phyloP scores from a whole-genome alignment of 2,113 vertebrate species.

The Sarotherodon lohbergeri region DNA sequence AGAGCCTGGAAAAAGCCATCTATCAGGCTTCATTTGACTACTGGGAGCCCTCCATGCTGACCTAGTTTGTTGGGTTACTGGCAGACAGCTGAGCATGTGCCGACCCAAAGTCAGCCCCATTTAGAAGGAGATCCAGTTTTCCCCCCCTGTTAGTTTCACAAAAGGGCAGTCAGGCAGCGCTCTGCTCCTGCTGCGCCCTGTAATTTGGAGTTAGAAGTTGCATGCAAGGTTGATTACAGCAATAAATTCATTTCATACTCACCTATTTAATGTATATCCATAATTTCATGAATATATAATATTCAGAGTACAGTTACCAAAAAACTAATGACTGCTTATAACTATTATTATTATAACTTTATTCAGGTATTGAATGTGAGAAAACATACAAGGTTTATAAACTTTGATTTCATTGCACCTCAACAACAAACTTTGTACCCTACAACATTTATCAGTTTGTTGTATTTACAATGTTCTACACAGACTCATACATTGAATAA shows the following conservation, averaged over 20 bases:
- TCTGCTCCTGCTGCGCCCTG: background rate
- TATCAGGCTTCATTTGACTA: slow-evolving; percentile 48
- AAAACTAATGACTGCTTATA: background rate
- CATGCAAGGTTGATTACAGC: background rate
- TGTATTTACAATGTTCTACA: background rate
- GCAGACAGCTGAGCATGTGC: slow-evolving; percentile 32
- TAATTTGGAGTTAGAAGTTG: background rate
- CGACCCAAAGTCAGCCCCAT: background rate
- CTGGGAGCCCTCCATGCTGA: slow-evolving; percentile 52
- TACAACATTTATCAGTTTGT: background rate
- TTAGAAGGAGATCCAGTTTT: background rate
- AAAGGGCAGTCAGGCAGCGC: background rate
- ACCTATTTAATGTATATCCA: background rate
- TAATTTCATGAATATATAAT: background rate
- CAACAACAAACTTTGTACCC: background rate
- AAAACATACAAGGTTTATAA: background rate
- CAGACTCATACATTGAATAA: background rate
- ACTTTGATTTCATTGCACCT: background rate
- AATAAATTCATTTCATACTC: background rate
- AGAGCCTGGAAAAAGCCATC: slow-evolving; percentile 43
- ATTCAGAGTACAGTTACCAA: background rate
- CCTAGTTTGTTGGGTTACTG: slow-evolving; percentile 53
- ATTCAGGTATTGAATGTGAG: background rate
- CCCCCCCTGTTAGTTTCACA: background rate
- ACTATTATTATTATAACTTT: background rate